A percentile compares a stretch with the other conserved stretches of the same genome.
Conservation (phyloP, 2,888 invertebrate species). For the Diarsia brunnea region DNA sequence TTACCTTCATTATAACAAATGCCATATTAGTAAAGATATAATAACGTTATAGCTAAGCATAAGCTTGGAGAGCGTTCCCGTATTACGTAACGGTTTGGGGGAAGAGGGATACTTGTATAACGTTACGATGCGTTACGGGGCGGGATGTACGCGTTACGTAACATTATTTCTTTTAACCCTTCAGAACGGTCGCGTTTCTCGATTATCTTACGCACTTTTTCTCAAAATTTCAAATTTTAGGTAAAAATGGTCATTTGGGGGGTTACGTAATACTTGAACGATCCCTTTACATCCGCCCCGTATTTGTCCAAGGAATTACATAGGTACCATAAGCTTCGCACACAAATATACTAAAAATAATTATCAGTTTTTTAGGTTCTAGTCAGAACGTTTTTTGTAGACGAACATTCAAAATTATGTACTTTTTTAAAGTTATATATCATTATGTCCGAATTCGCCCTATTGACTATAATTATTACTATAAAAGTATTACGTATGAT, state of each 20-base stretch:
- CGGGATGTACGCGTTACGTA: no score
- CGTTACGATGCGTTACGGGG: no score
- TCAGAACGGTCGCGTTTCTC: no score
- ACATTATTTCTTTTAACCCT: no score
- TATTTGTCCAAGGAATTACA: constrained; percentile 1
- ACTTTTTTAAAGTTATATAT: background rate
- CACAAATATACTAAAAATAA: background rate
- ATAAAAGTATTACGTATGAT: constrained; percentile 12
- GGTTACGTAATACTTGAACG: no score
- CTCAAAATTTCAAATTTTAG: no score
- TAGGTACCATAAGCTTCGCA: background rate
- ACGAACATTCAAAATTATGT: background rate
- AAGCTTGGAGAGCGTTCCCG: no score
- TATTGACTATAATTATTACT: constrained; percentile 5
- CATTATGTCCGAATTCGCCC: constrained; percentile 3
- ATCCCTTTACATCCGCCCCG: background rate
- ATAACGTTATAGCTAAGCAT: background rate
- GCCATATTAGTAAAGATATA: constrained; percentile 30
- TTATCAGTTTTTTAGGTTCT: constrained; percentile 17
- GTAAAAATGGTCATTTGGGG: no score
- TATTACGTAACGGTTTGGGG: no score
- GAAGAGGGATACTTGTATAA: no score
- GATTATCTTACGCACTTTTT: no score
- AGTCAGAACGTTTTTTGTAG: background rate
- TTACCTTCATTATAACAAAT: constrained; percentile 20